Evolutionary conservation across 2,888 invertebrate genomes (phyloP).

Genomic region (Hermaeophaga mercurialis): DNA sequence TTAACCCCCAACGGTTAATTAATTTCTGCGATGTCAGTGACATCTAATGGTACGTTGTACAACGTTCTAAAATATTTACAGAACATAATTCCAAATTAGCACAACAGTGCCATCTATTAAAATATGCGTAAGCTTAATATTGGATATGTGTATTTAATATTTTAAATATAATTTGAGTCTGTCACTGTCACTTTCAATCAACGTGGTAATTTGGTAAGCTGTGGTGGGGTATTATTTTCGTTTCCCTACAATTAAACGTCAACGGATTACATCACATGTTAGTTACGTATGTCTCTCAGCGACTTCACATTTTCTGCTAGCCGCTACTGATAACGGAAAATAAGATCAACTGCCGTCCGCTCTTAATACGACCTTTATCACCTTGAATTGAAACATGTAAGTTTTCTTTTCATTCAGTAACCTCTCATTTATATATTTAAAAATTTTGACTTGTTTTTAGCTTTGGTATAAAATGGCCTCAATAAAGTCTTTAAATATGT

Average conservation of each 20-base stretch:
- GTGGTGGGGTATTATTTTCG: too few species aligned
- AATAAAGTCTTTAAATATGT: conserved; percentile 44
- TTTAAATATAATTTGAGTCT: too few species aligned
- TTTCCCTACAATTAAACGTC: too few species aligned
- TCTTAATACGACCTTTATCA: conserved; percentile 44
- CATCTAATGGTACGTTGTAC: too few species aligned
- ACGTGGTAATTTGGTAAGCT: too few species aligned
- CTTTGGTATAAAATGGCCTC: conserved; percentile 41
- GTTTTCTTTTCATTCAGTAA: conserved; percentile 22
- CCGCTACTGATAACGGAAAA: conserved; percentile 25
- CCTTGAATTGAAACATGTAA: conserved; percentile 41
- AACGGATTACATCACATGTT: conserved; percentile 30
- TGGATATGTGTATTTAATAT: too few species aligned
- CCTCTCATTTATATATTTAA: conserved; percentile 14
- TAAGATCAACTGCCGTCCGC: conserved; percentile 12
- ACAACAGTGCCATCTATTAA: too few species aligned
- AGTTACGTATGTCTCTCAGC: conserved; percentile 24
- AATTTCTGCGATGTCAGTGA: too few species aligned
- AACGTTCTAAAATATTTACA: too few species aligned
- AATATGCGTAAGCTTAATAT: too few species aligned
- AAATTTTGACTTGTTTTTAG: conserved; percentile 27
- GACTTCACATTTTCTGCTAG: conserved; percentile 12
- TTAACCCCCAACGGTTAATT: too few species aligned
- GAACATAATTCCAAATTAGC: too few species aligned
- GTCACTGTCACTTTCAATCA: neutral